phyloP scores from a whole-genome alignment of 1,140 invertebrate genomes.

The Brachionus asplanchnoidis region DNA sequence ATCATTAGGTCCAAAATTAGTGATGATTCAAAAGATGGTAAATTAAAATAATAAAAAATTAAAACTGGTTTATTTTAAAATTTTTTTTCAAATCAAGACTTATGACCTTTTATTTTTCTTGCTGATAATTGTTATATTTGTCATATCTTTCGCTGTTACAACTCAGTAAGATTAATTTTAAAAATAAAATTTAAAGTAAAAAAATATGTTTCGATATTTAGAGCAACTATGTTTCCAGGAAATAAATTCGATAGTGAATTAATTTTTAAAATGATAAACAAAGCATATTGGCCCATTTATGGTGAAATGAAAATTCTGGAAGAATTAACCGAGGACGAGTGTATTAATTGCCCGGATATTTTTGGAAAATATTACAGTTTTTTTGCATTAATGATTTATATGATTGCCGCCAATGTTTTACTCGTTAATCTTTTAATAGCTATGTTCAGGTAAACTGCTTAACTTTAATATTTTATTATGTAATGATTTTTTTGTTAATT shows the following conservation, averaged over 20 bases:
- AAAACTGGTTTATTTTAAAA: neutral
- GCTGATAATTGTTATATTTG: neutral
- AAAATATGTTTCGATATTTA: conserved; percentile 42
- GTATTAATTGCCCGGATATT: neutral
- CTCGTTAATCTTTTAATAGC: conserved; percentile 54
- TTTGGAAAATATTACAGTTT: neutral
- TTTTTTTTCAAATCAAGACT: neutral
- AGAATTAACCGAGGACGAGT: conserved; percentile 42
- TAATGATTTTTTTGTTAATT: neutral
- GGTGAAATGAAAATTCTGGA: conserved; percentile 53
- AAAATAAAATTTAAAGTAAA: neutral
- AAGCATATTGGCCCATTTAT: conserved; percentile 55
- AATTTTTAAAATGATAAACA: conserved; percentile 43
- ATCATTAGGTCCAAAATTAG: conserved; percentile 55
- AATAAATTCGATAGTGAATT: neutral
- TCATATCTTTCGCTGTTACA: neutral
- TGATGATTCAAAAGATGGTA: conserved; percentile 56
- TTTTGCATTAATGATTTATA: conserved; percentile 45
- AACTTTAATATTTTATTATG: neutral
- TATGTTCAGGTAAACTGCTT: conserved; percentile 51
- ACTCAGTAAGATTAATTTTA: neutral
- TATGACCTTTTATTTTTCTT: neutral
- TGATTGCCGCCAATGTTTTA: conserved; percentile 52
- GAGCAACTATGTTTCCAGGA: conserved; percentile 44
- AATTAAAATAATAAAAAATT: neutral